Evolutionary conservation across 2,888 invertebrate species (phyloP).

Genomic region (Macaria notata): DNA sequence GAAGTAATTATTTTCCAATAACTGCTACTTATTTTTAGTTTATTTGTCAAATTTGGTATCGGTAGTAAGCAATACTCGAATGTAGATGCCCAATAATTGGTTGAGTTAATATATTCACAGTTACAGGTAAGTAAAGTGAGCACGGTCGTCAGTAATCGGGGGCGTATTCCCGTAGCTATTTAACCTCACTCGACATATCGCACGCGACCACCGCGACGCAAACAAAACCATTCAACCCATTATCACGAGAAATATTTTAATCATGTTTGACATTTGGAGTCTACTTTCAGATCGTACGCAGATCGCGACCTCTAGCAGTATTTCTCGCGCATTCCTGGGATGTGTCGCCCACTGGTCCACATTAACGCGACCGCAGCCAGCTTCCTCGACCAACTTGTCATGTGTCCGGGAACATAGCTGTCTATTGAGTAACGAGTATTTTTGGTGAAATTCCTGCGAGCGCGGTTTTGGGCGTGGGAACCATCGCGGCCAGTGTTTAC

Average conservation of each 20-base stretch:
- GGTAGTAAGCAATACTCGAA: too few relatives aligned
- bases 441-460: conserved; percentile 16
- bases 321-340: conserved; percentile 8
- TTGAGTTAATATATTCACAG: too few relatives aligned
- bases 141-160: too few relatives aligned
- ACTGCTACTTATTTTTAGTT: too few relatives aligned
- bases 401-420: conserved; percentile 13
- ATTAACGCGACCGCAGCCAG: conserved; percentile 9
- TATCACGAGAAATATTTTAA: conserved; percentile 4
- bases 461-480: conserved; percentile 34
- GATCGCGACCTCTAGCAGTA: conserved; percentile 10
- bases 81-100: too few relatives aligned
- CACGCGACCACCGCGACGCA: not conserved
- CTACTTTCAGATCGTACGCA: conserved; percentile 11
- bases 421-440: conserved; percentile 24
- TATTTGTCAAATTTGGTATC: too few relatives aligned
- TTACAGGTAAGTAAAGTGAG: too few relatives aligned
- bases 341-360: conserved; percentile 15
- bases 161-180: too few relatives aligned
- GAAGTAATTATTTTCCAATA: too few relatives aligned
- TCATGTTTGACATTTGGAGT: conserved; percentile 21
- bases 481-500: conserved; percentile 40
- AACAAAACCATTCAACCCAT: conserved; percentile 6
- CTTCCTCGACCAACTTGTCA: conserved; percentile 20
- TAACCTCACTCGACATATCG: too few relatives aligned